These are phyloP conservation scores for Tachystola acroxantha DNA, from an alignment of 2,888 invertebrate genomes.

Conservation along the genomic window DNA sequence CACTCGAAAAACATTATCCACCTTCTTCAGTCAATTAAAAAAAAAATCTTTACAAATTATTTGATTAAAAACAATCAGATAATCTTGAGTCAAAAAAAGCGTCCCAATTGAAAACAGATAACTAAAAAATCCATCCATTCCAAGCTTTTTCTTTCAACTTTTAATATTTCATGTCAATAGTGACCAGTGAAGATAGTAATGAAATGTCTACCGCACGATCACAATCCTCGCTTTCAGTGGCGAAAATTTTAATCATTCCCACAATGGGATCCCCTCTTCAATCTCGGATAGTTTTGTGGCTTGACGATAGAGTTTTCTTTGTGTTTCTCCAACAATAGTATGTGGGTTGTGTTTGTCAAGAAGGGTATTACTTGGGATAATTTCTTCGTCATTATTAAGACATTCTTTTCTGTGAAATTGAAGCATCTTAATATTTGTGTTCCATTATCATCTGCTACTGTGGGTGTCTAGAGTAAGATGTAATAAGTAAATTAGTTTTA, in stretches of 20 bases:
- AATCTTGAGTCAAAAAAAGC: no score
- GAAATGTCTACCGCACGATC: conserved; percentile 18
- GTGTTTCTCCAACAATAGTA: conserved; percentile 10
- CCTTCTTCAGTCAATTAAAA: no score
- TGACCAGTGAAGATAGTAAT: conserved; percentile 16
- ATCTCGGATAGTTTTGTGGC: conserved; percentile 6
- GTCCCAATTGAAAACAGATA: no score
- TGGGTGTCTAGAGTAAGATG: no score
- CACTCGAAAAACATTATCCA: no score
- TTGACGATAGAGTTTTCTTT: conserved; percentile 10
- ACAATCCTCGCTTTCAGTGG: conserved; percentile 14
- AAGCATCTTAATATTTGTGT: no score
- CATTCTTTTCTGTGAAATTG: no score
- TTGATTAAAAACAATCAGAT: no score
- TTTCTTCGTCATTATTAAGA: not conserved
- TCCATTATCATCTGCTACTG: no score
- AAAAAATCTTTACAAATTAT: no score
- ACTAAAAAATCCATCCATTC: not conserved
- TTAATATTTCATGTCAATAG: conserved; percentile 20
- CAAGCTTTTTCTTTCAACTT: conserved; percentile 16
- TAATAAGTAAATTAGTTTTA: no score
- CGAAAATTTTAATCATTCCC: conserved; percentile 24
- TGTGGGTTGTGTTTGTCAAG: not conserved
- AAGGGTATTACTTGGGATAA: not conserved
- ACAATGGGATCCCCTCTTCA: conserved; percentile 17